Evolutionary conservation across 2,113 vertebrate species (phyloP).

Genomic region (Urocolius indicus): DNA sequence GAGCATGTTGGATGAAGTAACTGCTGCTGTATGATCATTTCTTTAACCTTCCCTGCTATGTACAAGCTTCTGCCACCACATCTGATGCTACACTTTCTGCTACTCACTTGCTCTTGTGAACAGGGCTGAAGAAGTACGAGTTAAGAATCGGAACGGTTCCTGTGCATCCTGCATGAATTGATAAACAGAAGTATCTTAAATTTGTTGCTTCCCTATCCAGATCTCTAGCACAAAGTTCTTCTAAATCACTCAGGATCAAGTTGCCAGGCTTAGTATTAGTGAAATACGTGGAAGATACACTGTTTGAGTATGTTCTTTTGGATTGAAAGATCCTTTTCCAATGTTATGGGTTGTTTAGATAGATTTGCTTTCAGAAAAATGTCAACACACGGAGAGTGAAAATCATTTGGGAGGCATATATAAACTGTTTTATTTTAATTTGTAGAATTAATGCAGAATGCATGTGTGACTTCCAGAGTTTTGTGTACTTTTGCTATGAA

Average conservation of each 20-base stretch:
- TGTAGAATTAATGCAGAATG: not conserved
- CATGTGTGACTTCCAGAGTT: not conserved
- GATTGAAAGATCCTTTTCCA: not conserved
- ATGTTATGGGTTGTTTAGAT: not conserved
- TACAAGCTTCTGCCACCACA: not conserved
- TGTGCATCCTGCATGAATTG: fast-evolving
- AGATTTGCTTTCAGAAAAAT: not conserved
- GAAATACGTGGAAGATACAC: not conserved
- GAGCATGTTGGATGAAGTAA: not conserved
- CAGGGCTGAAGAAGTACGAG: not conserved
- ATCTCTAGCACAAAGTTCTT: not conserved
- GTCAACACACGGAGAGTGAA: not conserved
- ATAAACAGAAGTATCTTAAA: not conserved
- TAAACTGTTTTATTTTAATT: not conserved
- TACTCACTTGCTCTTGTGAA: not conserved
- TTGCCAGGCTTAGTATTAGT: not conserved
- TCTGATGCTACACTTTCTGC: not conserved
- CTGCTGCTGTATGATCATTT: not conserved
- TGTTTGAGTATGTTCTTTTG: fast-evolving
- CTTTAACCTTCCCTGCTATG: not conserved
- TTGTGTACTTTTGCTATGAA: not conserved
- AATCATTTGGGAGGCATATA: not conserved
- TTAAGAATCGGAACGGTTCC: not conserved
- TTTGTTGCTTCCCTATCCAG: not conserved
- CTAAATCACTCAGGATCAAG: not conserved